Evolutionary conservation across 2,888 invertebrate genomes (phyloP).

Genomic region (Odiellus spinosus): DNA sequence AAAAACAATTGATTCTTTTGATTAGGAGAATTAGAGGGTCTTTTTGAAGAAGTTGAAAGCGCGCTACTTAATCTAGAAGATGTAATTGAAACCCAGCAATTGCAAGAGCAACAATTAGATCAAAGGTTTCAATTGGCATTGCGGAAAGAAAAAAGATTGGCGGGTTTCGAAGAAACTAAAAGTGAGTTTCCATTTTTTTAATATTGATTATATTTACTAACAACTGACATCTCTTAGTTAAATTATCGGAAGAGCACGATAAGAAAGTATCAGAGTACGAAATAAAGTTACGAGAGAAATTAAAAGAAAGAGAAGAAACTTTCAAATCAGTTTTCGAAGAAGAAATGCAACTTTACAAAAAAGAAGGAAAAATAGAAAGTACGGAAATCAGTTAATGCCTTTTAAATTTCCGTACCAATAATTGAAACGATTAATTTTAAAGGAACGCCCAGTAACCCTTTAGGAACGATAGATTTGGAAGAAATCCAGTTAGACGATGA

Average conservation of each 20-base stretch:
- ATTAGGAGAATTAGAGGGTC: slow-evolving; percentile 37
- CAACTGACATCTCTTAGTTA: slow-evolving; percentile 28
- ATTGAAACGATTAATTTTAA: too few species aligned
- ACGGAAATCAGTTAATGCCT: too few species aligned
- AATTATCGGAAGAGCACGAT: slow-evolving; percentile 41
- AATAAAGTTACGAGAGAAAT: slow-evolving; percentile 36
- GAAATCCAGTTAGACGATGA: too few species aligned
- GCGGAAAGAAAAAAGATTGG: slow-evolving; percentile 52
- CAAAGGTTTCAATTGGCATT: slow-evolving; percentile 52
- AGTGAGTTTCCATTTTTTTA: slow-evolving; percentile 34
- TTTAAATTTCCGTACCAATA: too few species aligned
- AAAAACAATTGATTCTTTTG: slow-evolving; percentile 33
- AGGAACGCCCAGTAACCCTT: too few species aligned
- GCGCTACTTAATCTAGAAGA: slow-evolving; percentile 48
- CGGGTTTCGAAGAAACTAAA: slow-evolving; percentile 36
- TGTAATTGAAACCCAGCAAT: slow-evolving; percentile 48
- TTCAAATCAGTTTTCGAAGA: slow-evolving; percentile 52
- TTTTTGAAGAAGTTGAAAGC: slow-evolving; percentile 46
- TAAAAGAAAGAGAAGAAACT: slow-evolving; percentile 48
- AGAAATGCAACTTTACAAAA: slow-evolving; percentile 35
- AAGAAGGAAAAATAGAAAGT: slow-evolving; percentile 17
- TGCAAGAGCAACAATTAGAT: slow-evolving; percentile 52
- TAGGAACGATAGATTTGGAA: too few species aligned
- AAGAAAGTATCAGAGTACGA: slow-evolving; percentile 42
- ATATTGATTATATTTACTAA: neutral